A percentile compares a stretch with the other conserved stretches of the same genome.
Conservation (phyloP, 1,140 invertebrate species). For the Acyrthosiphon pisum region DNA sequence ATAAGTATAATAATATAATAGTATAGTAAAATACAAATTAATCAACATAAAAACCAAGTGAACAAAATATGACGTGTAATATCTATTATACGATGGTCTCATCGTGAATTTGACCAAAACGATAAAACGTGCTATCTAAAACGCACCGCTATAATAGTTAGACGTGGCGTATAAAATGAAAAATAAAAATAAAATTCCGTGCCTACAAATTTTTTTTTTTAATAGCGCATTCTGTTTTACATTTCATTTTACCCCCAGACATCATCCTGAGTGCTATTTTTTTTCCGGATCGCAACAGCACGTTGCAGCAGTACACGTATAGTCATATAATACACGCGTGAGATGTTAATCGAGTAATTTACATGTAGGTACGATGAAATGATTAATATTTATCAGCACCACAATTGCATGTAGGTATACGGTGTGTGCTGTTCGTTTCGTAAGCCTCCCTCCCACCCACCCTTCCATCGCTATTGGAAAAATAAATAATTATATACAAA, state of each 20-base stretch:
- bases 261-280: neutral
- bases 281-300: neutral
- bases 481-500: neutral
- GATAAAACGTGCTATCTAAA: neutral
- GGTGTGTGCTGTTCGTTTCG: neutral
- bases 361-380: slow-evolving; percentile 14
- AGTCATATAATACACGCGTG: neutral
- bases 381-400: slow-evolving; percentile 29
- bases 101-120: neutral
- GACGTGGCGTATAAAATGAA: neutral
- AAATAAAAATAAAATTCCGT: neutral
- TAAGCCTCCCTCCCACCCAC: neutral
- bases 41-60: too few relatives aligned
- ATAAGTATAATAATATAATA: too few relatives aligned
- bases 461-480: neutral
- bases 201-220: neutral
- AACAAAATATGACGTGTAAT: too few relatives aligned
- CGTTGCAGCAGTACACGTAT: neutral
- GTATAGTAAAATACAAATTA: too few relatives aligned
- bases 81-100: too few relatives aligned
- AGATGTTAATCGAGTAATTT: slow-evolving; percentile 44
- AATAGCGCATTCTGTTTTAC: neutral
- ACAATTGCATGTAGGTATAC: neutral
- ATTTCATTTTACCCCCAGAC: neutral
- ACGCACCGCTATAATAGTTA: neutral